A percentile compares a stretch with the other conserved stretches of the same genome.
phyloP scores from a whole-genome alignment of 2,888 invertebrate genomes.

The Gortyna flavago region DNA sequence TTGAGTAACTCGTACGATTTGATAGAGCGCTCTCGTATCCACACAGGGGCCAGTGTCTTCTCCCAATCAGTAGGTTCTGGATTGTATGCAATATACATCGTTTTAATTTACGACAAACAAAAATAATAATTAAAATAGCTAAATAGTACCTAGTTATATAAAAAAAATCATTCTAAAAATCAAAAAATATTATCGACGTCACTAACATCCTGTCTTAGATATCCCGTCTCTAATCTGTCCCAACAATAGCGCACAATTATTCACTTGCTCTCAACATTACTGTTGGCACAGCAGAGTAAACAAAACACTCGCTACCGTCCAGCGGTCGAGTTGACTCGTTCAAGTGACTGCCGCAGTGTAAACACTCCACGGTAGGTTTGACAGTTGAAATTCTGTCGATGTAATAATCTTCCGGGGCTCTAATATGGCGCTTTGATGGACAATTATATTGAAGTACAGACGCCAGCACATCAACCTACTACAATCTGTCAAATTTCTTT shows the following conservation, averaged over 20 bases:
- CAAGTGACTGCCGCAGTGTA: slow-evolving; percentile 76
- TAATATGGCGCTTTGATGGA: slow-evolving; percentile 34
- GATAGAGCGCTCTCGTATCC: background rate
- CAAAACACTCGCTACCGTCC: slow-evolving; percentile 85
- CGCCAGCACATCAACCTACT: no score
- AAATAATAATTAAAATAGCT: no score
- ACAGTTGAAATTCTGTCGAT: slow-evolving; percentile 68
- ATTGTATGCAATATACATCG: no score
- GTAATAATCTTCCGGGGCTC: slow-evolving; percentile 63
- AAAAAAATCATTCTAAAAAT: background rate
- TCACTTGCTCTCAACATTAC: slow-evolving; percentile 72
- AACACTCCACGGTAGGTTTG: slow-evolving; percentile 76
- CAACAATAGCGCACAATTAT: slow-evolving; percentile 80
- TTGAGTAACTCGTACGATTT: background rate
- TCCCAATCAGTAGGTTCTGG: no score
- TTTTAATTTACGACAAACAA: no score
- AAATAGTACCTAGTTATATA: no score
- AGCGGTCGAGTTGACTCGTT: slow-evolving; percentile 77
- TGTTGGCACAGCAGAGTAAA: slow-evolving; percentile 84
- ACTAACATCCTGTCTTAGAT: background rate
- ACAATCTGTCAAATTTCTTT: no score
- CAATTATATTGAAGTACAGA: background rate
- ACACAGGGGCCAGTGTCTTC: no score
- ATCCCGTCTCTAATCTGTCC: slow-evolving; percentile 67
- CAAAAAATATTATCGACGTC: slow-evolving; percentile 19